These are phyloP conservation scores for Coptodon bakossiorum DNA, from an alignment of 2,113 vertebrate species.

Conservation along the genomic window DNA sequence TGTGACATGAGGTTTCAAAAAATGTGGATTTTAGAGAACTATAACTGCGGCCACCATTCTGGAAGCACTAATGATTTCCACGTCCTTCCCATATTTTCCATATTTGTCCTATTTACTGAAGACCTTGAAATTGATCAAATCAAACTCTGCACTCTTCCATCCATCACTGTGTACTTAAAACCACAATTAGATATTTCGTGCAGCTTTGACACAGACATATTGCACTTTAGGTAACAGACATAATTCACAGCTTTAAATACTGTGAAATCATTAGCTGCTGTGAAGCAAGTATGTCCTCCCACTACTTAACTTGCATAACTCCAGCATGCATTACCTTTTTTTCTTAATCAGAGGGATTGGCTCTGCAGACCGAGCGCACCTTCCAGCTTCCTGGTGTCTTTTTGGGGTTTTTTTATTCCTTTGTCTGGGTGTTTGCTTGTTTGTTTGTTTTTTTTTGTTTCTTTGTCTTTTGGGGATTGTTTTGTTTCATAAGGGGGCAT, in stretches of 20 bases:
- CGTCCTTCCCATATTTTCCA: background rate
- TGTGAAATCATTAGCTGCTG: background rate
- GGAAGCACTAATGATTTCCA: background rate
- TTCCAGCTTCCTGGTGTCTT: background rate
- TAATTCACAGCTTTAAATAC: background rate
- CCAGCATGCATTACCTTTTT: background rate
- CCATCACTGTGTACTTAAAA: background rate
- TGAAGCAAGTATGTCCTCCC: background rate
- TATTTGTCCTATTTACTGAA: background rate
- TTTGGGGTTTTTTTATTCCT: rapidly evolving
- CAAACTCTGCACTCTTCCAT: background rate
- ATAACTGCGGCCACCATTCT: background rate
- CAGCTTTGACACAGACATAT: background rate
- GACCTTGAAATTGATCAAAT: background rate
- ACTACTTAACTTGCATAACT: background rate
- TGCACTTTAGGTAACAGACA: background rate
- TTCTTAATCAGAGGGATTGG: background rate
- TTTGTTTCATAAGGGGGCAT: background rate
- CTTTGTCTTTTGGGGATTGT: background rate
- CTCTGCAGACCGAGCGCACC: background rate
- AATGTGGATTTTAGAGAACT: background rate
- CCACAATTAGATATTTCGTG: background rate
- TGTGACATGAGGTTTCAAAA: background rate
- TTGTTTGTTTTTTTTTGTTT: background rate
- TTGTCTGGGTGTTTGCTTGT: background rate